These are phyloP conservation scores for Drosophila mojavensis DNA, from an alignment of 1,140 invertebrate species.

Conservation along the genomic window DNA sequence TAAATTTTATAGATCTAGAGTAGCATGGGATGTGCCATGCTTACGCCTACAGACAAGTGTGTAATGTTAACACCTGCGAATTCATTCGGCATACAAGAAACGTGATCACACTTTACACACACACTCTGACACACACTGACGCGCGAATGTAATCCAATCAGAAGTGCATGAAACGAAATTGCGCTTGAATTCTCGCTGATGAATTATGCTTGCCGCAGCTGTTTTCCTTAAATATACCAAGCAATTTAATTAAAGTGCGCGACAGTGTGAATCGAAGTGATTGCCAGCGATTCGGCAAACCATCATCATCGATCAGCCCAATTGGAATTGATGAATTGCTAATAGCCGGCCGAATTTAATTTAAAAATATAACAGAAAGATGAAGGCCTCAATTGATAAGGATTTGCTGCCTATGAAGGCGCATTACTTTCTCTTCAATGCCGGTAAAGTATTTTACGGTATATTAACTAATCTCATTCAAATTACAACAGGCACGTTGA, in stretches of 20 bases:
- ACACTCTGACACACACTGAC: constrained; percentile 4
- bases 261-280: not conserved
- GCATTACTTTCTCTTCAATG: constrained; percentile 95
- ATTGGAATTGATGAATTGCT: constrained; percentile 21
- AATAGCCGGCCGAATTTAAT: not conserved
- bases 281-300: too few relatives aligned
- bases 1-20: constrained; percentile 7
- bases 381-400: constrained; percentile 87
- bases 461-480: constrained; percentile 24
- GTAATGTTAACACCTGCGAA: constrained; percentile 22
- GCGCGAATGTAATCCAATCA: not conserved
- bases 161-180: constrained; percentile 3
- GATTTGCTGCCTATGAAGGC: constrained; percentile 93
- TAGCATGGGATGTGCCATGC: constrained; percentile 23
- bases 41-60: constrained; percentile 5
- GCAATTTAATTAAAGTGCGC: constrained; percentile 18
- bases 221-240: constrained; percentile 42
- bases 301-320: not conserved
- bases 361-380: constrained; percentile 32
- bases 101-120: constrained; percentile 52
- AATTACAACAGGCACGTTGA: not conserved
- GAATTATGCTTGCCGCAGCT: constrained; percentile 31
- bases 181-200: constrained; percentile 27
- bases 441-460: constrained; percentile 86
- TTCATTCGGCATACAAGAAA: constrained; percentile 45